Percentiles rank a stretch among this genome's conserved stretches.
Evolutionary conservation across 2,888 invertebrate species (phyloP).

Genomic region (Ommatoiulus sabulosus): DNA sequence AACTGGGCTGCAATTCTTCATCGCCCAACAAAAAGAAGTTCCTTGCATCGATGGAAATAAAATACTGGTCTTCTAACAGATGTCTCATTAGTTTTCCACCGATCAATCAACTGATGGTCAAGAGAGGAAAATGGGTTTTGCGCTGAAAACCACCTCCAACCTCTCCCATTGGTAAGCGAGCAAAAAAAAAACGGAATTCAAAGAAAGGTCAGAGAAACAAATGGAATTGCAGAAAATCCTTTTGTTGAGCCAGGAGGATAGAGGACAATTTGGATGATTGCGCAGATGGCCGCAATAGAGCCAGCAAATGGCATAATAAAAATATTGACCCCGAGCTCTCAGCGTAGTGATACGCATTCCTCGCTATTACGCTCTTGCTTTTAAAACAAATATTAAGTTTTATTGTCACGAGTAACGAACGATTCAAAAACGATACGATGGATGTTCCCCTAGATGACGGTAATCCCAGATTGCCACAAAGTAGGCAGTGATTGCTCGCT

Average conservation of each 20-base stretch:
- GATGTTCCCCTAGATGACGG: not conserved
- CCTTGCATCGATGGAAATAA: conserved; percentile 29
- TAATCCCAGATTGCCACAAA: not conserved
- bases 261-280: conserved; percentile 48
- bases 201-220: conserved; percentile 48
- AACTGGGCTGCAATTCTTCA: too few relatives aligned
- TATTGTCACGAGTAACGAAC: not conserved
- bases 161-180: not conserved
- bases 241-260: conserved; percentile 41
- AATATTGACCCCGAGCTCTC: conserved; percentile 37
- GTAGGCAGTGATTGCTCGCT: not conserved
- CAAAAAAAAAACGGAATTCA: conserved; percentile 28
- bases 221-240: conserved; percentile 44
- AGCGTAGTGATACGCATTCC: conserved; percentile 4
- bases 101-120: conserved; percentile 47
- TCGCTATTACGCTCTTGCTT: conserved; percentile 9
- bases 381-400: conserved; percentile 48
- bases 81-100: conserved; percentile 47
- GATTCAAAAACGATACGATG: conserved; percentile 9
- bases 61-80: conserved; percentile 35
- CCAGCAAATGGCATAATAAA: conserved; percentile 41
- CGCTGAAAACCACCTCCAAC: conserved; percentile 41
- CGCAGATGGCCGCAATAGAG: conserved; percentile 45
- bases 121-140: conserved; percentile 46
- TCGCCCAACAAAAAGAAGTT: conserved; percentile 35